Evolutionary conservation across 1,140 invertebrate species (phyloP), one percentile per base, ranked within the genome.

Genomic region (Leptoteleia sp.): DNA sequence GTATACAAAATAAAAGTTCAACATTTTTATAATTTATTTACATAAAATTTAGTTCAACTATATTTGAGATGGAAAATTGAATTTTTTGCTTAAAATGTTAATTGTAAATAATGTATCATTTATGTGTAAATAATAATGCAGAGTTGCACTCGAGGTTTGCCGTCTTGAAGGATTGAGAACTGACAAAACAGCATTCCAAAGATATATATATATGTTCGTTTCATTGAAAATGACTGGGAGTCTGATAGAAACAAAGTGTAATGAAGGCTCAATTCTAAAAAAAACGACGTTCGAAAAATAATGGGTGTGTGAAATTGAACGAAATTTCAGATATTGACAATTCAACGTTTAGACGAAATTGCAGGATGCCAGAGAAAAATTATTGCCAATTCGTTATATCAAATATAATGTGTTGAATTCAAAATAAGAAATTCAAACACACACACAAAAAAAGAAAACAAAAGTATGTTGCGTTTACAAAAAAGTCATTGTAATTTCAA

Each of bases 231-330:
- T 38, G 25, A 33, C 7, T 37, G 8, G n/a, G n/a, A n/a, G n/a
- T n/a, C n/a, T n/a, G n/a, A n/a, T n/a, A 57, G 25, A 55, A 45
- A 12, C 38, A 29, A 42, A 33, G 37, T 38, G 50, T n/a, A 43
- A 50, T 25, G 65, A 70, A 82, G 65, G 81, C 77, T 83, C 80
- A 83, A 82, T 80, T 64, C 35, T 70, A 68, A 80, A 57, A 48
- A 48, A 29, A 42, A 52, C 31, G 55, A 59, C 80, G 68, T 57
- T 47, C 29, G 61, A 55, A 48, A 40, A 12, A 47, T 9, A 35
- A 40, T n/a, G 11, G 19, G 17, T 43, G 37, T 57, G 25, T 65
- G 29, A 72, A 67, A 64, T 65, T 48, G 29, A 68, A 76, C 67
- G 37, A 62, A 73, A 76, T 62, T 80, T 57, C 6, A 19, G 59